A percentile compares a stretch with the other conserved stretches of the same genome.
Conservation (phyloP, 2,888 invertebrate genomes). For the Reticulitermes lucifugus region DNA sequence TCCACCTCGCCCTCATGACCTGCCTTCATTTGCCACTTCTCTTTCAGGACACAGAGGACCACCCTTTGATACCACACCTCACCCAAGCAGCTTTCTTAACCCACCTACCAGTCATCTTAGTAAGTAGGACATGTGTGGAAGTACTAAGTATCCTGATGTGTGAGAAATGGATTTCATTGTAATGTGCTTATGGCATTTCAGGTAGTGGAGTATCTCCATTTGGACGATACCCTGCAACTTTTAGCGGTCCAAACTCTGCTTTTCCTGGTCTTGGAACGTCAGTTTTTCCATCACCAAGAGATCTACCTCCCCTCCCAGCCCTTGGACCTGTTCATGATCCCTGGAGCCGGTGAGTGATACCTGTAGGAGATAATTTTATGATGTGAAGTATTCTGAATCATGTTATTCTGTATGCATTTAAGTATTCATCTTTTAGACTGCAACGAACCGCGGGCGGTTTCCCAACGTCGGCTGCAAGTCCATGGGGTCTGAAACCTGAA, state of each 20-base stretch:
- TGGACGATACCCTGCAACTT: constrained; percentile 80
- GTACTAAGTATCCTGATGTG: constrained; percentile 53
- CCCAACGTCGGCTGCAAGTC: constrained; percentile 65
- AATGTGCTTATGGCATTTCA: constrained; percentile 41
- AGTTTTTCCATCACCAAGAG: constrained; percentile 72
- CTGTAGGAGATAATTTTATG: no score
- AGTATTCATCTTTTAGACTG: constrained; percentile 59
- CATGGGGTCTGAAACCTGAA: constrained; percentile 77
- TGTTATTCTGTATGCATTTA: no score
- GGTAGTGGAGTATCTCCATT: constrained; percentile 75
- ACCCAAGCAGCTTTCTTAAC: constrained; percentile 50
- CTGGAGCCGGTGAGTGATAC: constrained; percentile 71
- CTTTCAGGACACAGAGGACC: constrained; percentile 49
- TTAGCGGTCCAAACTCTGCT: constrained; percentile 72
- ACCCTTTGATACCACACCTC: constrained; percentile 51
- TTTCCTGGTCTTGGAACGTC: constrained; percentile 73
- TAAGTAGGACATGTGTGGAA: constrained; percentile 58
- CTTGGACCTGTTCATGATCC: constrained; percentile 71
- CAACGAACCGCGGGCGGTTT: constrained; percentile 72
- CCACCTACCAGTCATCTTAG: constrained; percentile 70
- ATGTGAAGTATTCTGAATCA: no score
- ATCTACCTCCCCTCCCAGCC: constrained; percentile 67
- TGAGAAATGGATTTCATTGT: neutral
- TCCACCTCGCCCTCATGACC: constrained; percentile 56
- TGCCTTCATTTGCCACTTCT: constrained; percentile 50